A percentile compares a stretch with the other conserved stretches of the same genome.
These are phyloP conservation scores for Brachypalpus laphriformis DNA, from an alignment of 2,888 invertebrate genomes.

Conservation along the genomic window DNA sequence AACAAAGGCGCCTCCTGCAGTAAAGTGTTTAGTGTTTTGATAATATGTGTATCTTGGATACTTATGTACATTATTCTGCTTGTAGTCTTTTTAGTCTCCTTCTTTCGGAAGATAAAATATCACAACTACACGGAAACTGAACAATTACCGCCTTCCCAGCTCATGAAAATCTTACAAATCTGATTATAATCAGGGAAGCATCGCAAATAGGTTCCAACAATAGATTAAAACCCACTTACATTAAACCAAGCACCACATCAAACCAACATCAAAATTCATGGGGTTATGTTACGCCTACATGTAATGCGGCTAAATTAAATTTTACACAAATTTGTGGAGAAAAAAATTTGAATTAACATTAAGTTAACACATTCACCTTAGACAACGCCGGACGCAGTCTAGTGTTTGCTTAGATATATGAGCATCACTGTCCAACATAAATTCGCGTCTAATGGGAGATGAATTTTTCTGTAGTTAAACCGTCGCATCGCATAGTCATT, in stretches of 20 bases:
- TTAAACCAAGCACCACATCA: too few relatives aligned
- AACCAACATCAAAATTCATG: background rate
- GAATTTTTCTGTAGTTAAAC: background rate
- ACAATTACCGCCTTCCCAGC: too few relatives aligned
- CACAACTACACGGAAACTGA: too few relatives aligned
- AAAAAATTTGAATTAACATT: background rate
- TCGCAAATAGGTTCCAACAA: background rate
- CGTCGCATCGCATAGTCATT: background rate
- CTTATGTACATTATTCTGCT: too few relatives aligned
- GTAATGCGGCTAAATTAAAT: constrained; percentile 8
- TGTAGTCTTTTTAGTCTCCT: too few relatives aligned
- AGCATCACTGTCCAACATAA: background rate
- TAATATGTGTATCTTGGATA: too few relatives aligned
- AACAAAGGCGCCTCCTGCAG: too few relatives aligned
- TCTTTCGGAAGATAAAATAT: too few relatives aligned
- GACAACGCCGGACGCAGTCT: background rate
- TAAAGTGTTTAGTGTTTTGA: too few relatives aligned
- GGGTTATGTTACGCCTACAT: background rate
- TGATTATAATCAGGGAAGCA: background rate
- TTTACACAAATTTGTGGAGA: background rate
- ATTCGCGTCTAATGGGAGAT: background rate
- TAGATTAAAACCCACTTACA: background rate
- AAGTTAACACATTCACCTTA: constrained; percentile 6
- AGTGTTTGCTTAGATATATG: background rate
- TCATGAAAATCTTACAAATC: background rate